Base-by-base conservation (phyloP, 2,113 vertebrate species). In the Lepidiolamprologus cunningtoni region DNA sequence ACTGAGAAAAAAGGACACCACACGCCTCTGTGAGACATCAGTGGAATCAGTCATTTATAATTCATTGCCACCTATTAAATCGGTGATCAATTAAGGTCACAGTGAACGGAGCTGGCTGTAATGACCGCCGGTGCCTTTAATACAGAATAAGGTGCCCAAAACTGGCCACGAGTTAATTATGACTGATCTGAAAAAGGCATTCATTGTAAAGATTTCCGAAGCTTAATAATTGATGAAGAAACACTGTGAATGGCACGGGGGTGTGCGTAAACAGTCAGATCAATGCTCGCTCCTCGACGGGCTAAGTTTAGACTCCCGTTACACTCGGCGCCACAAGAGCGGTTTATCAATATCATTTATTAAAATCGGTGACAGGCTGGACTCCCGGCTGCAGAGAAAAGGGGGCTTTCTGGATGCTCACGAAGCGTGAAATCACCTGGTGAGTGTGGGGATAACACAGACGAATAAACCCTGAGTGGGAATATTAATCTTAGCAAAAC, bases 401-500 rank as follows among this genome's bases (percentile, higher is more conserved):
- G 4, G 21, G 47, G 58, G 52, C 79, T 92, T 90, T 89, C 87
- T 90, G 78, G 81, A 66, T 85, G 93, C 73, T 95, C 92, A 86
- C 73, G 33, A 89, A 83, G 90, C 91, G 86, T 95, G 94, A 94
- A 94, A 96, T 95, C 91, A 94, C 92, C 90, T 90, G 89, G 89
- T 71, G 87, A 91, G 81, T 73, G 37, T 66, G 73, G 80, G 89
- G 82, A 93, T 92, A 91, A 90, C 81, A 85, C 89, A 91, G 86
- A 86, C 33, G 85, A 94, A 90, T 92, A 91, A 93, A 94, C 87
- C 86, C 82, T 37, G 81, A 89, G 85, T 82, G 73, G 87, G 83
- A 95, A 89, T 89, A 93, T 95, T 94, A 93, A 95, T 95, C 92
- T 95, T 50, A 42, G 76, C 42, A 84, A 87, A 94, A 95, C 88